Conservation (phyloP, 2,888 invertebrate species). For the Hydraecia micacea region DNA sequence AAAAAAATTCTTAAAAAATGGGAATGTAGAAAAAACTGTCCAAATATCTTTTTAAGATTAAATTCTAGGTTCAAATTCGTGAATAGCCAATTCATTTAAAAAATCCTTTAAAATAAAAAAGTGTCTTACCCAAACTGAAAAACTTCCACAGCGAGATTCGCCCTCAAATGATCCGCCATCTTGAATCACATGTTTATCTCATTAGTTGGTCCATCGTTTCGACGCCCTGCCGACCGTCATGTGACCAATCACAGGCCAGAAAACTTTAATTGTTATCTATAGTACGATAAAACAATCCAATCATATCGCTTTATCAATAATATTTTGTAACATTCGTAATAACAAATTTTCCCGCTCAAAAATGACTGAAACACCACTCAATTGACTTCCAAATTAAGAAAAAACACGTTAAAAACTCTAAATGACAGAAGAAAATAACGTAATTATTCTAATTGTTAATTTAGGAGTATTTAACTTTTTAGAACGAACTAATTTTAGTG, state of each 20-base stretch:
- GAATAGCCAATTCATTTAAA: neutral
- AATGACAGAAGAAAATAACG: constrained; percentile 22
- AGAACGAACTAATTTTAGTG: constrained; percentile 58
- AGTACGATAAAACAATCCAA: constrained; percentile 71
- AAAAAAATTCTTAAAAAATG: neutral
- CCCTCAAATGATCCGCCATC: constrained; percentile 83
- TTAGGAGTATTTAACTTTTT: constrained; percentile 51
- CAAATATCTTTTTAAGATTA: neutral
- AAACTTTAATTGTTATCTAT: constrained; percentile 73
- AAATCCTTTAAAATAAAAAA: constrained; percentile 37
- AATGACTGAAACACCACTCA: constrained; percentile 62
- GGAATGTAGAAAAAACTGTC: neutral
- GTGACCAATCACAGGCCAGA: constrained; percentile 85
- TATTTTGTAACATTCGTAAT: constrained; percentile 53
- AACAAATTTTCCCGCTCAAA: constrained; percentile 69
- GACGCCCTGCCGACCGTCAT: constrained; percentile 78
- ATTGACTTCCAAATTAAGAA: constrained; percentile 36
- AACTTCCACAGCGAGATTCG: constrained; percentile 72
- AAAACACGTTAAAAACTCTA: constrained; percentile 51
- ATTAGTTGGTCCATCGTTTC: constrained; percentile 74
- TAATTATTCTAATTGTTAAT: constrained; percentile 64
- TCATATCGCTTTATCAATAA: constrained; percentile 62
- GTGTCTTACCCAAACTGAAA: constrained; percentile 73
- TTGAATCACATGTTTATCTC: constrained; percentile 88
- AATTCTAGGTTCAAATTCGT: neutral